These are phyloP conservation scores for Etheostoma perlongum DNA, from an alignment of 2,797 vertebrate species.

Conservation along the genomic window DNA sequence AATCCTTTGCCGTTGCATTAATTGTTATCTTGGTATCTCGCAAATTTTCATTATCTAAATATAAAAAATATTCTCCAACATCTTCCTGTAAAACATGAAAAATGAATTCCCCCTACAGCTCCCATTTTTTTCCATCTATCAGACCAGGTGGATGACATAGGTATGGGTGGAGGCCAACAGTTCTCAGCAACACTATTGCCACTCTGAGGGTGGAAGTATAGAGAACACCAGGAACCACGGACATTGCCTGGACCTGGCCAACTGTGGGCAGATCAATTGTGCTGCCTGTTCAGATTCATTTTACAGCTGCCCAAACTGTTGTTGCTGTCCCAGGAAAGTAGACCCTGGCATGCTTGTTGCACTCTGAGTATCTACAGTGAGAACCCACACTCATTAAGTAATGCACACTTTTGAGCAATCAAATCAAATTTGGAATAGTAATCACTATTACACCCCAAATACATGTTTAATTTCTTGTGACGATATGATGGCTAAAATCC, in stretches of 20 bases:
- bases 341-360: background rate
- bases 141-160: background rate
- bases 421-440: background rate
- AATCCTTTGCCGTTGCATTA: background rate
- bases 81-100: background rate
- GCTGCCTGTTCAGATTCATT: conserved; percentile 31
- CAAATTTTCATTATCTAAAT: background rate
- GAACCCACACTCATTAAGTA: background rate
- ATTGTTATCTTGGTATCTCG: background rate
- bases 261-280: conserved; percentile 44
- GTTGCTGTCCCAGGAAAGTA: conserved; percentile 4
- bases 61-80: background rate
- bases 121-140: background rate
- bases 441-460: background rate
- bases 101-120: background rate
- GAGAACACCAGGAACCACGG: background rate
- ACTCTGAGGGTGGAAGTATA: background rate
- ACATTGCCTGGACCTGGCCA: background rate
- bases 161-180: background rate
- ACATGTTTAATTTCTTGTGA: background rate
- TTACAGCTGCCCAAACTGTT: background rate
- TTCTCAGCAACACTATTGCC: background rate
- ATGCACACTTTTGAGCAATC: background rate
- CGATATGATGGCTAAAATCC: background rate
- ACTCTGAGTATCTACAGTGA: background rate